These are phyloP conservation scores for Sinocyclocheilus rhinocerous DNA, from an alignment of 2,113 vertebrate species.

Conservation along the genomic window DNA sequence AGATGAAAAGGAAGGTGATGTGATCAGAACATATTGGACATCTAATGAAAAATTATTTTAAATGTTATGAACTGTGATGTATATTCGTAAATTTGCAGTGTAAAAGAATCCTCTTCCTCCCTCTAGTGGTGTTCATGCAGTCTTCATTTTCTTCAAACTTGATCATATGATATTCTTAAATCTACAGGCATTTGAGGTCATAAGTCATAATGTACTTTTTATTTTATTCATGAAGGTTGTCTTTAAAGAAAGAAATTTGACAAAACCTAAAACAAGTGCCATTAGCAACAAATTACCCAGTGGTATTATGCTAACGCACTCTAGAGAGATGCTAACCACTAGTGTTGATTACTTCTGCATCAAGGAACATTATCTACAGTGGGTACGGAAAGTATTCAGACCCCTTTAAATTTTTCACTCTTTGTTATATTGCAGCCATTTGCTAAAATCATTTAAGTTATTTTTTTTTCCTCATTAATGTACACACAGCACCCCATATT, in stretches of 20 bases:
- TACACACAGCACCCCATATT: too few relatives aligned
- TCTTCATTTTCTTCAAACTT: background rate
- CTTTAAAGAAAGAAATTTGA: background rate
- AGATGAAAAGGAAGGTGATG: background rate
- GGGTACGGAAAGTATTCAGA: too few relatives aligned
- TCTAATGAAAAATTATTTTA: background rate
- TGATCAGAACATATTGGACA: background rate
- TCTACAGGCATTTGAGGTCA: background rate
- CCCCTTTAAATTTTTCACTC: too few relatives aligned
- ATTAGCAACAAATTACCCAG: slow-evolving; percentile 3
- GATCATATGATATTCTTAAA: background rate
- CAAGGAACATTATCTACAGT: background rate
- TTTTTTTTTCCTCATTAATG: too few relatives aligned
- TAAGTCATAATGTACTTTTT: background rate
- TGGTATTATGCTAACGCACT: background rate
- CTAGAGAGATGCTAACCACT: background rate
- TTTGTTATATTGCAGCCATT: too few relatives aligned
- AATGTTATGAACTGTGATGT: background rate
- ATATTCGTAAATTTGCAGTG: background rate
- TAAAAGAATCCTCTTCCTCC: background rate
- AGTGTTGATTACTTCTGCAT: slow-evolving; percentile 1
- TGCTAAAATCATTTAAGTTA: too few relatives aligned
- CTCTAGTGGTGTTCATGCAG: background rate
- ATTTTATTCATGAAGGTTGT: background rate
- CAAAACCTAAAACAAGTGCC: background rate